Percentiles rank a stretch among this genome's conserved stretches.
Conservation (phyloP, 2,797 vertebrate genomes). For the Hafferia zeledoni region DNA sequence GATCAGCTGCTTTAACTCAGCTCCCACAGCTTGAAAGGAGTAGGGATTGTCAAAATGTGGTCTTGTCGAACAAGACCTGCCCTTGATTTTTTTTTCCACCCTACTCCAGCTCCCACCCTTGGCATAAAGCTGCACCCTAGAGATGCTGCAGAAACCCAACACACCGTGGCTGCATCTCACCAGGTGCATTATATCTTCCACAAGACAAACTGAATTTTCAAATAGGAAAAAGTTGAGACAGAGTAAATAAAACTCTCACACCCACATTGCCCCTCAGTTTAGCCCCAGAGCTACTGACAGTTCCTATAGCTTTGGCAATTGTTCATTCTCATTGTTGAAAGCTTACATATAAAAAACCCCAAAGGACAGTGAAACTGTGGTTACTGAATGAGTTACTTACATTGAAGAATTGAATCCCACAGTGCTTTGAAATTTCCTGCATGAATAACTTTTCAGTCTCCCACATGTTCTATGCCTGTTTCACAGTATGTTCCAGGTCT, state of each 20-base stretch:
- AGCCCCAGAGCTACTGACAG: not conserved
- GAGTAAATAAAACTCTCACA: not conserved
- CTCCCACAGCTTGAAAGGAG: not conserved
- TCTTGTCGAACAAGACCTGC: not conserved
- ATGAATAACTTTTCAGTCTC: not conserved
- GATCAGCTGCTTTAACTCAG: not conserved
- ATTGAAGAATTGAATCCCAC: not conserved
- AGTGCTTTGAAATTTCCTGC: slow-evolving; percentile 24
- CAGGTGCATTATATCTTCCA: not conserved
- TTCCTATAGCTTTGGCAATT: not conserved
- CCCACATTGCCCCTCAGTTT: not conserved
- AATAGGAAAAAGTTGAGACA: not conserved
- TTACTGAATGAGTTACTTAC: slow-evolving; percentile 21
- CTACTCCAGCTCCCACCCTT: not conserved
- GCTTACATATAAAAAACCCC: not conserved
- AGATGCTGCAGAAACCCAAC: not conserved
- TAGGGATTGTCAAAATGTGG: not conserved
- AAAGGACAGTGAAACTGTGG: slow-evolving; percentile 23
- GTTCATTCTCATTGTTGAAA: not conserved
- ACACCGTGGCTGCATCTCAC: not conserved
- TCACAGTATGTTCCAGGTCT: not conserved
- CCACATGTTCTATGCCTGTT: not conserved
- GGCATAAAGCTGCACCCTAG: not conserved
- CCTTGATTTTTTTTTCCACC: not conserved
- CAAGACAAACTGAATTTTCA: not conserved